These are phyloP conservation scores for Zele albiditarsus DNA, from an alignment of 2,888 invertebrate genomes.

Conservation along the genomic window DNA sequence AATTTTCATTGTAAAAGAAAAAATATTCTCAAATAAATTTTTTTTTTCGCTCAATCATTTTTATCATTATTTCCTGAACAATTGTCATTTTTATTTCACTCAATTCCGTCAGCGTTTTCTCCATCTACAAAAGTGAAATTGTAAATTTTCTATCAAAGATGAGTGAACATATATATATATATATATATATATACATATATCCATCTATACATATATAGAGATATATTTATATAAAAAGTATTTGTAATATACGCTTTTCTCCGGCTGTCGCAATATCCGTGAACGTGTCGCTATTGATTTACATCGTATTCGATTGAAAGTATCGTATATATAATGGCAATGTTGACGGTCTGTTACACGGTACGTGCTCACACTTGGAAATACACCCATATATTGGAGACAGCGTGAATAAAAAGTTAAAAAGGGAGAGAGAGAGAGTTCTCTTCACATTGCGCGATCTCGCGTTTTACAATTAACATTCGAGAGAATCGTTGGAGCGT, in stretches of 20 bases:
- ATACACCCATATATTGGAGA: not conserved
- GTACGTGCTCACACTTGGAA: constrained; percentile 46
- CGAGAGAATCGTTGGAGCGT: constrained; percentile 47
- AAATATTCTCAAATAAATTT: too few relatives aligned
- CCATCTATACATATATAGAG: not conserved
- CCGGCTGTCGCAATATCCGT: constrained; percentile 48
- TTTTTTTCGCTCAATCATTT: too few relatives aligned
- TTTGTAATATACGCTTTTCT: constrained; percentile 27
- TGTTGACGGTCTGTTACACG: constrained; percentile 51
- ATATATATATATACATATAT: too few relatives aligned
- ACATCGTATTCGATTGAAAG: constrained; percentile 53
- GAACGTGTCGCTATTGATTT: constrained; percentile 52
- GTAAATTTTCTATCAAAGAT: not conserved
- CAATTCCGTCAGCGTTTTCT: not conserved
- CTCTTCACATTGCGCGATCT: constrained; percentile 21
- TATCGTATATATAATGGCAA: constrained; percentile 49
- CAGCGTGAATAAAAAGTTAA: not conserved
- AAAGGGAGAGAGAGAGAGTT: constrained; percentile 10
- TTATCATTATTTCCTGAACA: too few relatives aligned
- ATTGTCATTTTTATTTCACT: not conserved
- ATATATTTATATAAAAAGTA: constrained; percentile 7
- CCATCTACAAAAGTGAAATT: not conserved
- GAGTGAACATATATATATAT: not conserved
- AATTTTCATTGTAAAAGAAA: too few relatives aligned
- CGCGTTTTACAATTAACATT: constrained; percentile 49